Evolutionary conservation across 2,888 invertebrate genomes (phyloP), one percentile per base, ranked within the genome.

Genomic region (Hypsopygia costalis): DNA sequence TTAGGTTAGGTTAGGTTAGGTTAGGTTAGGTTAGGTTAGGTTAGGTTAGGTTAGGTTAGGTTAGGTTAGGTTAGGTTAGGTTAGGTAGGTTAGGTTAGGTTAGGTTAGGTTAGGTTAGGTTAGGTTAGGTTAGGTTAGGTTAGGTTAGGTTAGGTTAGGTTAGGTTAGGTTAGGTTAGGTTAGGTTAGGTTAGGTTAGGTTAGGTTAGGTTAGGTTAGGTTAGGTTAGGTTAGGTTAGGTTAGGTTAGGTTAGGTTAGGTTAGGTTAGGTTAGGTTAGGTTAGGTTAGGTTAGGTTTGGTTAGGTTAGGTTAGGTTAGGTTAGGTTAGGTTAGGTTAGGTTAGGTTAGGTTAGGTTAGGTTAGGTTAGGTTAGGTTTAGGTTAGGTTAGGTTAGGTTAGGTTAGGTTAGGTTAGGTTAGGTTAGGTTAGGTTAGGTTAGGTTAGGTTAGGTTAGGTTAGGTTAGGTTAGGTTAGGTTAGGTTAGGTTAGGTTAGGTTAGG

Each of bases 11-110:
- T 45, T 45, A 45, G 44, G 41, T 45, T 44, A 39, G 35, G 44
- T 45, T 45, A 45, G 44, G 44, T 45, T 45, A 41, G 38, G 44
- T 44, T 44, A 38, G 44, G 46, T 46, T 44, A 46, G 46, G 49
- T 46, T 44, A 46, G 46, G 41, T 44, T 40, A 34, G 27, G 39
- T 39, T 39, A 39, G 39, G 34, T 40, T 34, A 36, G 44, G 11
- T 31, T 31, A 31, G 31, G 12, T 31, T 31, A 31, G 16, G 16
- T 16, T 48, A 37, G 40, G 40, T 35, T 36, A 40, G 40, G 36
- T 30, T 34, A 35, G 41, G 36, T 36, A 40, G 43, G 36, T 41
- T 25, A 25, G 25, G 25, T 41, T 37, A 41, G 41, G 41, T 41
- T 37, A 41, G 36, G 33, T 42, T 42, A 42, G 42, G 37, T 42